Percentiles rank a stretch among this genome's conserved stretches.
phyloP scores from a whole-genome alignment of 2,888 invertebrate genomes.

The Drosophila eohydei region DNA sequence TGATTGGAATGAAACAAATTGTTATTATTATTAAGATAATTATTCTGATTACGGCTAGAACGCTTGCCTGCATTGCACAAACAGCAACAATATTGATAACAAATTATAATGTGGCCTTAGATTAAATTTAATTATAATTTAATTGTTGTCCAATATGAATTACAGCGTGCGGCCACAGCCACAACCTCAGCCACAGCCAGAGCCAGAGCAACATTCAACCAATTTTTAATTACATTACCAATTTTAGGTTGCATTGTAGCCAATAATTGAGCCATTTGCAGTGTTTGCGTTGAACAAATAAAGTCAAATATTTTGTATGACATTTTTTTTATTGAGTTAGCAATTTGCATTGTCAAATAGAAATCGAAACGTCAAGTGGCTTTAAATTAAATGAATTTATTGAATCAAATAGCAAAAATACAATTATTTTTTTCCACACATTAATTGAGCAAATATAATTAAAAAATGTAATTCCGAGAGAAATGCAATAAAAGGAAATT shows the following conservation, averaged over 20 bases:
- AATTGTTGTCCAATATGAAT: constrained; percentile 49
- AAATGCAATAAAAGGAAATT: constrained; percentile 8
- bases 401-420: constrained; percentile 21
- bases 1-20: constrained; percentile 31
- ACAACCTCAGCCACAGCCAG: constrained; percentile 14
- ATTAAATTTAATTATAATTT: constrained; percentile 49
- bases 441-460: constrained; percentile 24
- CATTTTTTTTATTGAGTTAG: constrained; percentile 30
- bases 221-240: constrained; percentile 53
- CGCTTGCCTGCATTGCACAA: constrained; percentile 36
- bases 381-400: constrained; percentile 60
- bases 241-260: constrained; percentile 28
- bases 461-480: background rate
- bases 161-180: constrained; percentile 37
- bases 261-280: constrained; percentile 44
- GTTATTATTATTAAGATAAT: constrained; percentile 26
- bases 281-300: constrained; percentile 25
- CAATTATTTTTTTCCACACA: constrained; percentile 8
- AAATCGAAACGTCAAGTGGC: constrained; percentile 24
- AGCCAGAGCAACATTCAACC: constrained; percentile 8
- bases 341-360: constrained; percentile 14
- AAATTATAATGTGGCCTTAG: constrained; percentile 38
- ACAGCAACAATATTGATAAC: constrained; percentile 34
- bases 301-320: constrained; percentile 12
- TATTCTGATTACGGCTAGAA: constrained; percentile 9